Evolutionary conservation across 2,113 vertebrate genomes (phyloP).

Genomic region (Psephotus haematonotus): DNA sequence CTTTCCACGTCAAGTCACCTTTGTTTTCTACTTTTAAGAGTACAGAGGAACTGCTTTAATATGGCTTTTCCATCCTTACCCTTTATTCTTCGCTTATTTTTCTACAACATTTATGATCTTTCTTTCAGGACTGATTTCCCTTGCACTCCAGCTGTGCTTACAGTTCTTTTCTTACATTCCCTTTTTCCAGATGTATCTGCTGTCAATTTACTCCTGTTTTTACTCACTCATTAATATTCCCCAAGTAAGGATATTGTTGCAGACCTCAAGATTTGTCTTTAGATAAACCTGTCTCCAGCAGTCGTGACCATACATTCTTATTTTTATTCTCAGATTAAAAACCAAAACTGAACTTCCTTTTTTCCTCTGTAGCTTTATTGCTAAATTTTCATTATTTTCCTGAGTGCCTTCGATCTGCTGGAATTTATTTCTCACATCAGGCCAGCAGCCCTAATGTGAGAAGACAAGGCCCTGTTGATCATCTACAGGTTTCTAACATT

Average conservation of each 20-base stretch:
- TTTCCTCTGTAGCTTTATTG: not conserved
- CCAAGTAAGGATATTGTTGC: not conserved
- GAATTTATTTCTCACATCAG: not conserved
- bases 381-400: not conserved
- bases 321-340: not conserved
- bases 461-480: not conserved
- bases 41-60: not conserved
- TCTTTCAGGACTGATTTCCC: not conserved
- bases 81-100: not conserved
- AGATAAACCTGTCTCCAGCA: not conserved
- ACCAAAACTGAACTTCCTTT: not conserved
- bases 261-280: not conserved
- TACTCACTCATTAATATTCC: not conserved
- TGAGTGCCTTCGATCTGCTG: not conserved
- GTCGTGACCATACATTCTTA: not conserved
- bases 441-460: not conserved
- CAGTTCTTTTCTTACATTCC: not conserved
- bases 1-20: not conserved
- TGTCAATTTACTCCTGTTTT: constrained; percentile 17
- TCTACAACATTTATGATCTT: not conserved
- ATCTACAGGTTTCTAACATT: not conserved
- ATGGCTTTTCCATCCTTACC: not conserved
- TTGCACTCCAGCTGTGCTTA: not conserved
- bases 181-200: not conserved
- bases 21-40: not conserved